A percentile compares a stretch with the other conserved stretches of the same genome.
phyloP scores from a whole-genome alignment of 2,113 vertebrate species.

The Chaetodon auriga region DNA sequence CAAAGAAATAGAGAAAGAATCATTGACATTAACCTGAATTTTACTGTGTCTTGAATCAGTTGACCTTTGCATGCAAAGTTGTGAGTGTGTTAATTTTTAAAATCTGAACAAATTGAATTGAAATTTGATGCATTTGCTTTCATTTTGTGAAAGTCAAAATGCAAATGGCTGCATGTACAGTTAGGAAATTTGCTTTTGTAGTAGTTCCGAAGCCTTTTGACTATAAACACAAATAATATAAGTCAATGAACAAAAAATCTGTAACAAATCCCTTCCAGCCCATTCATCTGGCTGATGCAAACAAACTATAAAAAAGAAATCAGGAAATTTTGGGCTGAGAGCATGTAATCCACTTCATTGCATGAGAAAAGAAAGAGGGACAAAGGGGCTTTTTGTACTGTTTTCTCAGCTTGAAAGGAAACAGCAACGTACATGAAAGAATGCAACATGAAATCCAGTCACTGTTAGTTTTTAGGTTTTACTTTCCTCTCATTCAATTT shows the following conservation, averaged over 20 bases:
- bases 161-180: neutral
- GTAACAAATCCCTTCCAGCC: neutral
- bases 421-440: constrained; percentile 4
- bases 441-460: constrained; percentile 35
- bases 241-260: too few relatives aligned
- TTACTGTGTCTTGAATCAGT: neutral
- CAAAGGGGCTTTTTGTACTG: neutral
- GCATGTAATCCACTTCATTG: constrained; percentile 4
- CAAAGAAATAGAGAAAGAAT: neutral
- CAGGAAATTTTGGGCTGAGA: neutral
- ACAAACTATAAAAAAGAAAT: constrained; percentile 17
- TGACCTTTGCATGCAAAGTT: neutral
- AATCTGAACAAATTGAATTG: neutral
- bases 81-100: neutral
- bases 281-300: neutral
- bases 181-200: too few relatives aligned
- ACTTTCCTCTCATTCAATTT: constrained; percentile 21
- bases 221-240: neutral
- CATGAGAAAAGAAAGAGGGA: constrained; percentile 3
- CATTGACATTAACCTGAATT: neutral
- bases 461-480: constrained; percentile 20
- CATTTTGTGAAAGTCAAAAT: neutral
- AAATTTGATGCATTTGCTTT: neutral
- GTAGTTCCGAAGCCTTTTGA: too few relatives aligned
- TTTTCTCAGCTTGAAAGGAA: constrained; percentile 51